Base-by-base conservation (phyloP, 2,888 invertebrate species). In the Anodontia alba region DNA sequence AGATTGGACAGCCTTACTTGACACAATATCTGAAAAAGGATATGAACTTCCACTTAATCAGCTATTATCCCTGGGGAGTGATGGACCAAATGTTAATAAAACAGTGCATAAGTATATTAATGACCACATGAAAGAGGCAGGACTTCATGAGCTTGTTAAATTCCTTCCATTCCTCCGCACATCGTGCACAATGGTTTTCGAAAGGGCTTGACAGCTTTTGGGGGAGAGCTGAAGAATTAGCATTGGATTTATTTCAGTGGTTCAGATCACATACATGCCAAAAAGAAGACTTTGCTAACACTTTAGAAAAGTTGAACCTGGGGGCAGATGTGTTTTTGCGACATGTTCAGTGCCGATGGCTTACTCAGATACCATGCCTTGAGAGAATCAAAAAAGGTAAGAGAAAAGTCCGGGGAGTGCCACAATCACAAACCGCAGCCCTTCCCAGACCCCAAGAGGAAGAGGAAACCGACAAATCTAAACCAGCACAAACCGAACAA, bases 341-440 rank as follows among this genome's bases (percentile, higher is more conserved):
- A 46, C 77, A 81, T 74, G 68, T 71, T 15, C 73, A 81, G 43
- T 77, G 77, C 54, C 54, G 76, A 20, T 81, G 77, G 73, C 71
- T 81, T 10, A 81, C 81, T 0, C 57, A 77, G 5, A 5, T 69
- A n/a, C 80, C 76, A 70, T 69, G 46, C 33, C 66, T 77, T 7
- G 33, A 62, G 31, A 26, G 66, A 46, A 2, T 73, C 20, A 1
- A 29, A n/a, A n/a, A n/a, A n/a, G n/a, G n/a, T n/a, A n/a, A n/a
- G n/a, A n/a, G n/a, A n/a, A n/a, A n/a, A n/a, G n/a, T n/a, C n/a
- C n/a, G n/a, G n/a, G n/a, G n/a, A n/a, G n/a, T n/a, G n/a, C n/a
- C n/a, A n/a, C n/a, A n/a, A n/a, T n/a, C n/a, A n/a, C n/a, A n/a
- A n/a, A n/a, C n/a, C n/a, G n/a, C n/a, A n/a, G n/a, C n/a, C n/a